Evolutionary conservation across 2,797 vertebrate genomes (phyloP).

Genomic region (Brachymystax lenok): DNA sequence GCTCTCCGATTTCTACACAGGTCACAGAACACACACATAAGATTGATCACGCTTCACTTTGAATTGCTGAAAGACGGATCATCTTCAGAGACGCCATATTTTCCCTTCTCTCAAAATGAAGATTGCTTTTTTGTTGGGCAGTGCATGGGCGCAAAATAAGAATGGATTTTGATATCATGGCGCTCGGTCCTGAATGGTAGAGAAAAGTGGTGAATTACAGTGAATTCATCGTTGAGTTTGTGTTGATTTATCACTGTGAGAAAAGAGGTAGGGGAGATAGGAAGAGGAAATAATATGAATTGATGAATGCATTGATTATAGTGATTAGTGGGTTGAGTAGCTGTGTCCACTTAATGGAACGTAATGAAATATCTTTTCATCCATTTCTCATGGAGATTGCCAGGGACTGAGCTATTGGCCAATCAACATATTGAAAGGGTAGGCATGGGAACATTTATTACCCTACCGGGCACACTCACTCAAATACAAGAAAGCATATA

Average conservation of each 20-base stretch:
- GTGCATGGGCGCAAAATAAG: conserved; percentile 15
- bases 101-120: conserved; percentile 26
- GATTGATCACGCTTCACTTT: conserved; percentile 39
- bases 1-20: conserved; percentile 32
- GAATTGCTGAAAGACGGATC: conserved; percentile 37
- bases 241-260: conserved; percentile 32
- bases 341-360: background rate
- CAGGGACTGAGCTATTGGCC: conserved; percentile 5
- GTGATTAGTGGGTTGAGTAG: conserved; percentile 13
- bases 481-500: background rate
- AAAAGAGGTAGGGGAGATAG: conserved; percentile 19
- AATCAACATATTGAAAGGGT: background rate
- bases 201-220: conserved; percentile 25
- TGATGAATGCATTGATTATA: conserved; percentile 13
- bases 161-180: conserved; percentile 38
- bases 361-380: conserved; percentile 1
- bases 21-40: conserved; percentile 45
- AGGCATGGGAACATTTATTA: background rate
- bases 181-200: background rate
- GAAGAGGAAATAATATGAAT: conserved; percentile 20
- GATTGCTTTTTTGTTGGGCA: conserved; percentile 25
- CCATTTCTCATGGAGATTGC: conserved; percentile 18
- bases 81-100: conserved; percentile 28
- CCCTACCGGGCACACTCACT: background rate
- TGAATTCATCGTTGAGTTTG: conserved; percentile 12